Conservation (phyloP, 2,113 vertebrate genomes). For the Centrocercus urophasianus region DNA sequence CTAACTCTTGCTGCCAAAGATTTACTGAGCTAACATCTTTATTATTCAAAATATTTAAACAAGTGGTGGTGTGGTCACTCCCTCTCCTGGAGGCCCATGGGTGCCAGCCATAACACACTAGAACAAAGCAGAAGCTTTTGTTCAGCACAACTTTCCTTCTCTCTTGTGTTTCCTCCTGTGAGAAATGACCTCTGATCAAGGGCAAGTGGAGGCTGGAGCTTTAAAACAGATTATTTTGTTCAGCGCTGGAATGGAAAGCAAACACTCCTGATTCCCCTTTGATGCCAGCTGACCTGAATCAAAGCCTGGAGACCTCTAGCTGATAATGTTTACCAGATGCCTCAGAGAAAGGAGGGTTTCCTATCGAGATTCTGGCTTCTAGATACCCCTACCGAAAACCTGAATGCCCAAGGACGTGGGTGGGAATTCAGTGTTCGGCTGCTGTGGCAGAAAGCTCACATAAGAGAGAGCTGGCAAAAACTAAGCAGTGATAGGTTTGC, state of each 20-base stretch:
- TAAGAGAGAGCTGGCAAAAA: not conserved
- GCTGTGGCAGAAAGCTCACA: not conserved
- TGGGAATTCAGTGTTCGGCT: not conserved
- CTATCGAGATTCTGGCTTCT: not conserved
- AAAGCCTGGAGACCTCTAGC: slow-evolving; percentile 5
- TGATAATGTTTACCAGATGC: slow-evolving; percentile 39
- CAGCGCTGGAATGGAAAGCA: slow-evolving; percentile 28
- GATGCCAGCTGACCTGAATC: slow-evolving; percentile 23
- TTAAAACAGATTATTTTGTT: slow-evolving; percentile 32
- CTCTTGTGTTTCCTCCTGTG: not conserved
- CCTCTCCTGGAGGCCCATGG: not conserved
- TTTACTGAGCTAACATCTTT: slow-evolving; percentile 37
- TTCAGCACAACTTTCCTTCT: not conserved
- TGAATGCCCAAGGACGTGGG: not conserved
- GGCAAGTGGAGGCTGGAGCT: not conserved
- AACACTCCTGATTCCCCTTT: slow-evolving; percentile 10
- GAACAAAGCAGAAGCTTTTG: not conserved
- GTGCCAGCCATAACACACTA: not conserved
- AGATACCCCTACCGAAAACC: not conserved
- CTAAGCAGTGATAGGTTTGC: accelerated
- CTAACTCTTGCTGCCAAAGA: not conserved
- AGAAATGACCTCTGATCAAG: not conserved
- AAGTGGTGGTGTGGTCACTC: slow-evolving; percentile 15
- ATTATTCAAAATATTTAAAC: slow-evolving; percentile 68
- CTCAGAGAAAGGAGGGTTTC: not conserved